A percentile compares a stretch with the other conserved stretches of the same genome.
Conservation (phyloP, 1,140 invertebrate species). For the Stratiolaelaps scimitus region DNA sequence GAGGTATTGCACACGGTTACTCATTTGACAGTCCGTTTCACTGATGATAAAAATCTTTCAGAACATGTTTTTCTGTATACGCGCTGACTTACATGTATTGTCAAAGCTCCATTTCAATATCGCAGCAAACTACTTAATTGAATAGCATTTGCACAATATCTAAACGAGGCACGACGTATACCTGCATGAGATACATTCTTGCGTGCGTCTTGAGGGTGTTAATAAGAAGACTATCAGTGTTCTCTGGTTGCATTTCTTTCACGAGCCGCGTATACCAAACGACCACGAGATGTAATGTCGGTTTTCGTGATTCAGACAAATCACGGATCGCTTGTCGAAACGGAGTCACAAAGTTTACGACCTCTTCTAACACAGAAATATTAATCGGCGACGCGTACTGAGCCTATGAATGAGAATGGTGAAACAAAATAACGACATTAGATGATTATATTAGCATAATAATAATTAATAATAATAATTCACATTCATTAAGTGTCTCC, state of each 20-base stretch:
- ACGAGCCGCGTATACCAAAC: slow-evolving; percentile 22
- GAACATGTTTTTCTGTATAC: too few relatives aligned
- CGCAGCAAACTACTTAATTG: too few relatives aligned
- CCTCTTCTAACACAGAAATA: neutral
- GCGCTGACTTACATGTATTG: too few relatives aligned
- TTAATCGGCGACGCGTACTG: slow-evolving; percentile 21
- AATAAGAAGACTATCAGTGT: slow-evolving; percentile 12
- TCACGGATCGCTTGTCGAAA: slow-evolving; percentile 21
- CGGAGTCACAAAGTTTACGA: slow-evolving; percentile 4
- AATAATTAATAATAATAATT: too few relatives aligned
- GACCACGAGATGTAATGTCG: slow-evolving; percentile 15
- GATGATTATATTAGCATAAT: too few relatives aligned
- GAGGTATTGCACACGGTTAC: too few relatives aligned
- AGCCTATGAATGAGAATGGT: neutral
- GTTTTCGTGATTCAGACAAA: slow-evolving; percentile 4
- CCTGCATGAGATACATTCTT: slow-evolving; percentile 15
- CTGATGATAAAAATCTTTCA: too few relatives aligned
- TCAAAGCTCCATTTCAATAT: too few relatives aligned
- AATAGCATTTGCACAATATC: too few relatives aligned
- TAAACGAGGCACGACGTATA: neutral
- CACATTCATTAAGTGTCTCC: too few relatives aligned
- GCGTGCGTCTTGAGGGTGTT: slow-evolving; percentile 12
- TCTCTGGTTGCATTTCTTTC: slow-evolving; percentile 18
- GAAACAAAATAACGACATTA: too few relatives aligned
- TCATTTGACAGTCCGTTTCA: too few relatives aligned